Percentiles rank a stretch among this genome's conserved stretches.
Conservation (phyloP, 2,797 vertebrate species). For the Malacoraja senta region DNA sequence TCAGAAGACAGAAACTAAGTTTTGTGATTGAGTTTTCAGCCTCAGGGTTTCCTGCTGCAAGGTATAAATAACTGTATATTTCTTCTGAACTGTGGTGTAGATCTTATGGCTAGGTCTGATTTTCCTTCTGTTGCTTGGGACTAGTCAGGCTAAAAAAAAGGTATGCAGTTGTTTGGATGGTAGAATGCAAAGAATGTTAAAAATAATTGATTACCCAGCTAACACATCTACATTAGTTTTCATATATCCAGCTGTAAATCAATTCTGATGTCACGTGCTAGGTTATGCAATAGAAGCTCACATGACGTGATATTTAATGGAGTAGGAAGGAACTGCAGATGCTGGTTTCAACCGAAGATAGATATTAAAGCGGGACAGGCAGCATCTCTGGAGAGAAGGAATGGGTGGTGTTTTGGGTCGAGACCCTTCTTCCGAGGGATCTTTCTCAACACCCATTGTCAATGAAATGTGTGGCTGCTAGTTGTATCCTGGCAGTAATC, state of each 20-base stretch:
- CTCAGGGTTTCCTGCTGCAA: too few species aligned
- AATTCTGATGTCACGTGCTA: too few species aligned
- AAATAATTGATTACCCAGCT: background rate
- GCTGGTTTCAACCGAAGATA: too few species aligned
- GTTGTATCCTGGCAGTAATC: background rate
- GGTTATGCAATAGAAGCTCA: background rate
- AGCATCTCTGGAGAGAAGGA: too few species aligned
- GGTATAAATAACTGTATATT: background rate
- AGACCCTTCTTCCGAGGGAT: too few species aligned
- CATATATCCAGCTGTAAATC: background rate
- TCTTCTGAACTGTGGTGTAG: background rate
- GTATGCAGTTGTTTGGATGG: background rate
- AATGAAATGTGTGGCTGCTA: background rate
- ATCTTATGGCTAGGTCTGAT: background rate
- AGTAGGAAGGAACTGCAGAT: too few species aligned
- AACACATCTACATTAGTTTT: background rate
- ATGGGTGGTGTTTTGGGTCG: too few species aligned
- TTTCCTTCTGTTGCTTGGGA: background rate
- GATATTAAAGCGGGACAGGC: too few species aligned
- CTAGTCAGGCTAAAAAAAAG: background rate
- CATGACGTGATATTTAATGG: background rate
- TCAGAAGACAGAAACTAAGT: too few species aligned
- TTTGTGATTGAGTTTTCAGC: too few species aligned
- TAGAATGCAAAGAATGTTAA: background rate
- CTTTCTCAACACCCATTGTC: too few species aligned